phyloP scores from a whole-genome alignment of 2,888 invertebrate genomes.

The Erynnis tages region DNA sequence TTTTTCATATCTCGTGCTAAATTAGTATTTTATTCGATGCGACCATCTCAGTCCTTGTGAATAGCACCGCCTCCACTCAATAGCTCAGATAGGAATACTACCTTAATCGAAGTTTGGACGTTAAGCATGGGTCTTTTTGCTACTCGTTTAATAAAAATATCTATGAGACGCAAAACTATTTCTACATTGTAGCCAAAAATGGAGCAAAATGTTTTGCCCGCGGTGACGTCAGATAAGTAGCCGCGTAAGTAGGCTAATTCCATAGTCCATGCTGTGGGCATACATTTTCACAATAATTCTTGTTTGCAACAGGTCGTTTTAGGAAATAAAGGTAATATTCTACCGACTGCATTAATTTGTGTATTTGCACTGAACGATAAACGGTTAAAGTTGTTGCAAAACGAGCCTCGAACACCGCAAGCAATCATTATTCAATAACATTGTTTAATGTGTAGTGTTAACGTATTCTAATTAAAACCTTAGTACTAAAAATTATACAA shows the following conservation, averaged over 20 bases:
- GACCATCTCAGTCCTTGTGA: no score
- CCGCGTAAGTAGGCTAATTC: conserved; percentile 6
- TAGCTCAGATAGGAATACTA: no score
- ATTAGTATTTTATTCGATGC: no score
- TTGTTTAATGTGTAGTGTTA: background rate
- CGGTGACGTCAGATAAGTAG: conserved; percentile 3
- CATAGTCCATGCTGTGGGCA: background rate
- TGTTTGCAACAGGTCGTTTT: conserved; percentile 9
- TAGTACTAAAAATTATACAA: no score
- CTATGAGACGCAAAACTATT: no score
- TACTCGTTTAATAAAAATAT: no score
- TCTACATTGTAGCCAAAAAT: background rate
- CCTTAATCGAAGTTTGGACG: no score
- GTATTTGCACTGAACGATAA: conserved; percentile 2
- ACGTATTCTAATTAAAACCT: no score
- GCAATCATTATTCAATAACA: background rate
- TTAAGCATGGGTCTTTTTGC: no score
- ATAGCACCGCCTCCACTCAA: no score
- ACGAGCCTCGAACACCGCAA: background rate
- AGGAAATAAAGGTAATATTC: background rate
- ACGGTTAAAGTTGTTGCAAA: conserved; percentile 1
- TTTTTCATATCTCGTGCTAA: no score
- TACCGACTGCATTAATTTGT: conserved; percentile 6
- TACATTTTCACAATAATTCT: conserved; percentile 18
- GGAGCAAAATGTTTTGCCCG: background rate